phyloP scores from a whole-genome alignment of 2,113 vertebrate genomes.

The Amphiprion ocellaris region DNA sequence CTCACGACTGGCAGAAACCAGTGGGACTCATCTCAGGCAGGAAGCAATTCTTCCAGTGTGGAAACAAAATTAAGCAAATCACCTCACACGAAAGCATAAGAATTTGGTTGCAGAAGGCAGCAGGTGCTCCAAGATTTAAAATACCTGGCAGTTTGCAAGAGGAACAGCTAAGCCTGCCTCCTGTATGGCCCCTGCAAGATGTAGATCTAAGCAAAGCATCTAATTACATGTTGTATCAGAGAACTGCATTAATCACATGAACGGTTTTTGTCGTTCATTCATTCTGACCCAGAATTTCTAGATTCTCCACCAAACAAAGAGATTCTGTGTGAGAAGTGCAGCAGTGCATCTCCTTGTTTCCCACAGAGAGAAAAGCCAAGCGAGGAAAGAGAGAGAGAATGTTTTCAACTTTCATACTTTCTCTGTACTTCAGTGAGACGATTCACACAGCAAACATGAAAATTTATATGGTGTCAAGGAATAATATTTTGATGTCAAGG shows the following conservation, averaged over 20 bases:
- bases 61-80: too few species aligned
- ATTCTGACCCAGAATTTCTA: neutral
- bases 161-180: too few species aligned
- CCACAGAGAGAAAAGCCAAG: neutral
- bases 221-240: too few species aligned
- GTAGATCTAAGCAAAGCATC: too few species aligned
- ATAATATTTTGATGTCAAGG: constrained; percentile 31
- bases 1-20: too few species aligned
- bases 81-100: neutral
- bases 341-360: fast-evolving
- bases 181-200: too few species aligned
- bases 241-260: too few species aligned
- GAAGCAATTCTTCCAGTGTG: too few species aligned
- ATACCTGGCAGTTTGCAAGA: too few species aligned
- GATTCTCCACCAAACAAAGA: neutral
- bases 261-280: too few species aligned
- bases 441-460: constrained; percentile 19
- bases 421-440: constrained; percentile 23
- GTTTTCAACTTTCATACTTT: constrained; percentile 10
- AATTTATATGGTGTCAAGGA: constrained; percentile 24
- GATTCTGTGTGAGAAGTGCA: neutral
- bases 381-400: neutral
- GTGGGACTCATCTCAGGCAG: too few species aligned
- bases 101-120: neutral
- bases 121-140: too few species aligned